Conservation (phyloP, 2,797 vertebrate species). For the Thripadectes ignobilis region DNA sequence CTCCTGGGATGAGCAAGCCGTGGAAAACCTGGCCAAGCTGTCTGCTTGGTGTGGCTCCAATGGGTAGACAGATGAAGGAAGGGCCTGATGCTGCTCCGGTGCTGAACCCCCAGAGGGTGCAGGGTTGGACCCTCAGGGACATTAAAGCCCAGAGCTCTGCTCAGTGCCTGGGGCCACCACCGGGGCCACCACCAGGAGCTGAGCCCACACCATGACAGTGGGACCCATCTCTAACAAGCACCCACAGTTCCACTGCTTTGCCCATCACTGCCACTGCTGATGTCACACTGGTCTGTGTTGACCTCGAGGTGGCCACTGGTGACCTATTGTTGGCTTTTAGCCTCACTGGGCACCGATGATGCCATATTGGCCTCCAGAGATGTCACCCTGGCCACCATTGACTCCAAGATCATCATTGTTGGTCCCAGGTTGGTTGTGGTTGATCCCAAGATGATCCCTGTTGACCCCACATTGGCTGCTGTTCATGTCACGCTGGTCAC, state of each 20-base stretch:
- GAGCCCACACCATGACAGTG: fast-evolving
- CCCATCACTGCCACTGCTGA: neutral
- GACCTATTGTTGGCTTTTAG: neutral
- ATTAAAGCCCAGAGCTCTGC: neutral
- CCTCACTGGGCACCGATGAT: neutral
- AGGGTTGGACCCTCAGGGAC: neutral
- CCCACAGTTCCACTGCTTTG: neutral
- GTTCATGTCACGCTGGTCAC: neutral
- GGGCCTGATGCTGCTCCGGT: neutral
- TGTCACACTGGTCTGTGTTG: neutral
- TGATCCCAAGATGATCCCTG: neutral
- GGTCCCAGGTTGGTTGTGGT: neutral
- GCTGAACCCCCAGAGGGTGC: neutral
- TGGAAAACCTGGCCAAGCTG: neutral
- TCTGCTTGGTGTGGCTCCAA: neutral
- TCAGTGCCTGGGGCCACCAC: too few species aligned
- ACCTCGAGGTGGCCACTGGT: neutral
- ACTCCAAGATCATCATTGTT: neutral
- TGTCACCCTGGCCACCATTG: neutral
- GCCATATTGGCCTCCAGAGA: neutral
- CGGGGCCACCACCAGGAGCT: neutral
- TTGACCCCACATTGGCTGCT: neutral
- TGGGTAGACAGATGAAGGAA: fast-evolving
- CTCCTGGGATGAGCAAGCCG: neutral
- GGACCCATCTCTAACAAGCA: neutral